A percentile compares a stretch with the other conserved stretches of the same genome.
These are phyloP conservation scores for Acanthurus lineatus DNA, from an alignment of 2,797 vertebrate genomes.

Conservation along the genomic window DNA sequence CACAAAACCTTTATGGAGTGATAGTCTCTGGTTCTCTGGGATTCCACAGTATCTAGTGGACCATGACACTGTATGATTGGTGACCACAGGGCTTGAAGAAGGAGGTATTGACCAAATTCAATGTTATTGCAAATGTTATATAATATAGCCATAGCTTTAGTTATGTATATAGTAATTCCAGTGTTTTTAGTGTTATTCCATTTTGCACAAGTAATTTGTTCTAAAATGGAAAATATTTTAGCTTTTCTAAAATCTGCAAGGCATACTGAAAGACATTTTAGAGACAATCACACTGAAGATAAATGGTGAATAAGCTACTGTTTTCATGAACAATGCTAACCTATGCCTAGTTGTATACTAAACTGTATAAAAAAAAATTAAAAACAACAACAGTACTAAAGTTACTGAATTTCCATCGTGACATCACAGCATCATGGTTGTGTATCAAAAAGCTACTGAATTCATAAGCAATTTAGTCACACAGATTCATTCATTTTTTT, in stretches of 20 bases:
- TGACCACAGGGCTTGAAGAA: too few relatives aligned
- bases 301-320: too few relatives aligned
- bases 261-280: neutral
- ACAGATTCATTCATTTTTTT: constrained; percentile 2
- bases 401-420: neutral
- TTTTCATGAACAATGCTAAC: too few relatives aligned
- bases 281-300: too few relatives aligned
- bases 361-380: too few relatives aligned
- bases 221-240: neutral
- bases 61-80: neutral
- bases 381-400: neutral
- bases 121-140: neutral
- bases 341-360: too few relatives aligned
- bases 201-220: neutral
- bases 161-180: neutral
- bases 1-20: neutral
- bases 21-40: neutral
- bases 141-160: neutral
- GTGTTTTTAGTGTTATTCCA: neutral
- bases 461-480: constrained; percentile 7
- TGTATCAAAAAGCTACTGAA: neutral
- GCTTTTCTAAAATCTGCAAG: neutral
- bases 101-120: neutral
- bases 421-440: neutral
- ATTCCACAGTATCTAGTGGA: neutral